These are phyloP conservation scores for Euthynnus affinis DNA, from an alignment of 2,797 vertebrate genomes.

Conservation along the genomic window DNA sequence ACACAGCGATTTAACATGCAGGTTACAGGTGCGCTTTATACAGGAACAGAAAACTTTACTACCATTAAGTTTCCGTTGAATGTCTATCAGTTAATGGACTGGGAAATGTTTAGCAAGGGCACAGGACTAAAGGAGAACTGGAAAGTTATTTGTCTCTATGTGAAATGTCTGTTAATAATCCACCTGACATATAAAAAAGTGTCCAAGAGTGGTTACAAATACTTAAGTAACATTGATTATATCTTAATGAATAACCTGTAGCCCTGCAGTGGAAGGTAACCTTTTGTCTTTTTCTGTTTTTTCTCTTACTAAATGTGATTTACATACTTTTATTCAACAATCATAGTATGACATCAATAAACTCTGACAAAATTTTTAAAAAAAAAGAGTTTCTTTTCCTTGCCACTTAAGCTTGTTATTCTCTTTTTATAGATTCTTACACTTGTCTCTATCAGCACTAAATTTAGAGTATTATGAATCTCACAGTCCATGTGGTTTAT, in stretches of 20 bases:
- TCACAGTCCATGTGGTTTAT: background rate
- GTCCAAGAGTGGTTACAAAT: background rate
- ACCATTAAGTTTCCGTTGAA: background rate
- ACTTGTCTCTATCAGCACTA: background rate
- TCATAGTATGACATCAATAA: background rate
- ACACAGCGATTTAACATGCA: background rate
- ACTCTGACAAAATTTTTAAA: no score
- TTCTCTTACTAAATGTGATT: no score
- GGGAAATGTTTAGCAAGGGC: background rate
- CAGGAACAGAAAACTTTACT: background rate
- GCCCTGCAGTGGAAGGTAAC: background rate
- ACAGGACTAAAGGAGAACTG: background rate
- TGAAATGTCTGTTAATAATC: background rate
- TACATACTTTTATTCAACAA: no score
- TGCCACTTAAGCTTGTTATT: background rate
- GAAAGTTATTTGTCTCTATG: background rate
- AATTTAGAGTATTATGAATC: slow-evolving; percentile 3
- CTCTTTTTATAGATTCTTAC: background rate
- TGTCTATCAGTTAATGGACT: background rate
- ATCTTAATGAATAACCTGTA: background rate
- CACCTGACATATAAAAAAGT: background rate
- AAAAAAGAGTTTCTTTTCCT: no score
- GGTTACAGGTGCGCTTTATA: background rate
- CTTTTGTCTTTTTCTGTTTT: no score
- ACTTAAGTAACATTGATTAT: background rate